Evolutionary conservation across 2,113 vertebrate genomes (phyloP).

Genomic region (Turnix velox): DNA sequence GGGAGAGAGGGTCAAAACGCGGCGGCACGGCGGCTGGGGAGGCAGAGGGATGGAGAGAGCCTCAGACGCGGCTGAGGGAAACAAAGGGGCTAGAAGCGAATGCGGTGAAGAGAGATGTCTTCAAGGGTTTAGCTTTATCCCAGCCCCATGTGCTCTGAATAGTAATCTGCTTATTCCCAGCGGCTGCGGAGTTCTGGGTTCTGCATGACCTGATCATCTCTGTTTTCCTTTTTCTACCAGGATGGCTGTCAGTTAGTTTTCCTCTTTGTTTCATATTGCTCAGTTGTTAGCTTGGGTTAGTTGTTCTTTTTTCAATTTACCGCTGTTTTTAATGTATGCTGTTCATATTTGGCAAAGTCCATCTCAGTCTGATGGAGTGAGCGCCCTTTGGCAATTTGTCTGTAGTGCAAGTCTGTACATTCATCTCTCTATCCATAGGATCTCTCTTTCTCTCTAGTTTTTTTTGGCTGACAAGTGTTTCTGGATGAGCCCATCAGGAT

Average conservation of each 20-base stretch:
- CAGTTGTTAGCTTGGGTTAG: not conserved
- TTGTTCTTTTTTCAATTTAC: not conserved
- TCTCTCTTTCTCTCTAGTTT: not conserved
- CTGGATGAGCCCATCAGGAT: not conserved
- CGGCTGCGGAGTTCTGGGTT: not conserved
- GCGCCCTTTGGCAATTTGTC: not conserved
- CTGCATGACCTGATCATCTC: not conserved
- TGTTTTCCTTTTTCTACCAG: not conserved
- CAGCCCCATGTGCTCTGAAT: constrained; percentile 14
- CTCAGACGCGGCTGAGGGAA: not conserved
- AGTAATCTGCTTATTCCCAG: not conserved
- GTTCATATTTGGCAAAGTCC: not conserved
- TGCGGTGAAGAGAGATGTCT: not conserved
- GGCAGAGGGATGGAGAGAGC: not conserved
- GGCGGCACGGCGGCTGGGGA: not conserved
- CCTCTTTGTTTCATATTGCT: not conserved
- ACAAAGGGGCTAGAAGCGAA: constrained; percentile 13
- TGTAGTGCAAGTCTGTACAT: not conserved
- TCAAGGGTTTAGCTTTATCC: constrained; percentile 4
- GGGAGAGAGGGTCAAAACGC: not conserved
- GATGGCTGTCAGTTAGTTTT: not conserved
- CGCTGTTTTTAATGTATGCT: rapidly evolving
- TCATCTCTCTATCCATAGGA: not conserved
- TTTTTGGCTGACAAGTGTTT: not conserved
- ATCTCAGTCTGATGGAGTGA: rapidly evolving